Evolutionary conservation across 1,140 invertebrate species (phyloP), one percentile per base, ranked within the genome.

Genomic region (Stegodyphus dumicola): DNA sequence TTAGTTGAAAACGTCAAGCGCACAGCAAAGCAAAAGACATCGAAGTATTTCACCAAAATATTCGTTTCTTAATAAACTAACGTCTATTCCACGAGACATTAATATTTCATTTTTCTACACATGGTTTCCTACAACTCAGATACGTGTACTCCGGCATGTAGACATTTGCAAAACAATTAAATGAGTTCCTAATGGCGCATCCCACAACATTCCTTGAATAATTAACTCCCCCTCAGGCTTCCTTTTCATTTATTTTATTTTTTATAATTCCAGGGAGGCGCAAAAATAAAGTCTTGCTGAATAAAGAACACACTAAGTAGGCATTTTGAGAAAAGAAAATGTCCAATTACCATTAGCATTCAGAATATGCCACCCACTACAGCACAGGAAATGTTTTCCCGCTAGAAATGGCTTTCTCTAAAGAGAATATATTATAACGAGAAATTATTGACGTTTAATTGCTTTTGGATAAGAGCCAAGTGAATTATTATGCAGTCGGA

Each of bases 91-190:
- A 7, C 52, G 6, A 15, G 6, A n/a, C 33, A 64, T 64, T 51
- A 80, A 64, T 60, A 80, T 33, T 54, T 78, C 66, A 78, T 78
- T 3, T 33, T 33, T 33, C 33, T 1, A 3, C 33, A 33, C 33
- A 33, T 33, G 33, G 1, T 33, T 33, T 33, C 33, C 33, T 33
- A 33, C 33, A 33, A 33, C 33, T 33, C 33, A 60, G 56, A 60
- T 15, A 60, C 9, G 15, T 60, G 56, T 60, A 60, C 56, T 60
- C 56, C 56, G 9, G 33, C 10, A 15, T 13, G 6, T 3, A 17
- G 18, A 69, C 69, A 80, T 73, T 54, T n/a, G 51, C 67, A 15
- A 73, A 80, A 71, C 78, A 80, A 80, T 80, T 80, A 80, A 71
- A 65, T 6, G 49, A 71, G 69, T 7, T 73, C 18, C n/a, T 80